phyloP scores from a whole-genome alignment of 2,888 invertebrate genomes.

The Atherix ibis region DNA sequence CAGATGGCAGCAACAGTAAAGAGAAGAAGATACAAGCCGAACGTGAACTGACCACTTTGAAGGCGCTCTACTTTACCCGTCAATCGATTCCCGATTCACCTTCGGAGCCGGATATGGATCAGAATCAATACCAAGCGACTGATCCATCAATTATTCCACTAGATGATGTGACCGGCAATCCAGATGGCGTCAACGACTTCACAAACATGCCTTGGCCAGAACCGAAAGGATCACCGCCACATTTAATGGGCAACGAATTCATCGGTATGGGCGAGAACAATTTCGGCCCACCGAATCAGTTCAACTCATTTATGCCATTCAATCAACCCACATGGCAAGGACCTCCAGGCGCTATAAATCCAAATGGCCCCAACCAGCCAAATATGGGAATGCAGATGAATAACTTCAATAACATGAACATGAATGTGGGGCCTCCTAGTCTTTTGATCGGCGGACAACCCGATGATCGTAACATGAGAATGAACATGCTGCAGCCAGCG shows the following conservation, averaged over 20 bases:
- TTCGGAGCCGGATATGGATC: slow-evolving; percentile 74
- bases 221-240: slow-evolving; percentile 51
- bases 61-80: slow-evolving; percentile 65
- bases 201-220: slow-evolving; percentile 70
- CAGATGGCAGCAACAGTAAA: slow-evolving; percentile 61
- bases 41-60: slow-evolving; percentile 69
- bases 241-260: slow-evolving; percentile 14
- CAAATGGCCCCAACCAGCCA: slow-evolving; percentile 11
- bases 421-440: slow-evolving; percentile 7
- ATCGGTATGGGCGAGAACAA: slow-evolving; percentile 11
- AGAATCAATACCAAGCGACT: slow-evolving; percentile 51
- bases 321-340: slow-evolving; percentile 23
- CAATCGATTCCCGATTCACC: slow-evolving; percentile 75
- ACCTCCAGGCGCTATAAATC: slow-evolving; percentile 16
- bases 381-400: slow-evolving; percentile 8
- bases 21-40: slow-evolving; percentile 79
- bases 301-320: slow-evolving; percentile 26
- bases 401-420: slow-evolving; percentile 11
- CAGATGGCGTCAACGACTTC: slow-evolving; percentile 64
- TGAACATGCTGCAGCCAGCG: slow-evolving; percentile 6
- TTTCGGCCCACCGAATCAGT: slow-evolving; percentile 16
- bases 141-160: slow-evolving; percentile 76
- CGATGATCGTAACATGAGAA: slow-evolving; percentile 8
- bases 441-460: slow-evolving; percentile 18
- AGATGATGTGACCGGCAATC: slow-evolving; percentile 73